These are phyloP conservation scores for Notothenia rossii DNA, from an alignment of 2,113 vertebrate genomes.

Conservation along the genomic window DNA sequence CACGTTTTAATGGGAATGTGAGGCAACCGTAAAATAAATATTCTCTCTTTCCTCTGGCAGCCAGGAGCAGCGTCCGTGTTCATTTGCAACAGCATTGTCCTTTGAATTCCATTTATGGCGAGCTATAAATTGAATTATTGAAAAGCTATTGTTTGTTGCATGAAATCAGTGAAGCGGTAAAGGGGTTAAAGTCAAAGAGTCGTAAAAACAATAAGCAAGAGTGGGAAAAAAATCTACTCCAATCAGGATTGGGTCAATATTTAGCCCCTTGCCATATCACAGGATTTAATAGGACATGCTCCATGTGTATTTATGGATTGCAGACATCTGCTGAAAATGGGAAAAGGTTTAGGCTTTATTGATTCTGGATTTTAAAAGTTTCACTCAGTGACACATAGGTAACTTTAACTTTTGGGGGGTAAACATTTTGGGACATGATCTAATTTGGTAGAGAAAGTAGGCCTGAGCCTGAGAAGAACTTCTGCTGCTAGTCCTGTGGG, in stretches of 20 bases:
- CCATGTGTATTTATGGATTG: slow-evolving; percentile 82
- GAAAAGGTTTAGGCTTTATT: slow-evolving; percentile 65
- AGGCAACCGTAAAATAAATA: slow-evolving; percentile 78
- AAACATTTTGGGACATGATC: slow-evolving; percentile 66
- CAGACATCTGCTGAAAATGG: slow-evolving; percentile 72
- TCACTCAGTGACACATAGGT: slow-evolving; percentile 62
- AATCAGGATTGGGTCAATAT: slow-evolving; percentile 81
- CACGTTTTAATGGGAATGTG: slow-evolving; percentile 80
- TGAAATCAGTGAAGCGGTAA: slow-evolving; percentile 82
- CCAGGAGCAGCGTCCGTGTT: slow-evolving; percentile 65
- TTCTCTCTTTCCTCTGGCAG: slow-evolving; percentile 64
- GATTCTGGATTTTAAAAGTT: slow-evolving; percentile 70
- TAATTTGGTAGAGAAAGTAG: slow-evolving; percentile 72
- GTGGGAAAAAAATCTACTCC: slow-evolving; percentile 75
- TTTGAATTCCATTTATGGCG: slow-evolving; percentile 80
- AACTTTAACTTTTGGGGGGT: slow-evolving; percentile 60
- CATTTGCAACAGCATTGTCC: slow-evolving; percentile 72
- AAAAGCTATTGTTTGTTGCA: slow-evolving; percentile 81
- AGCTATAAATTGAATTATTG: slow-evolving; percentile 84
- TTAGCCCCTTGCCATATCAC: slow-evolving; percentile 72
- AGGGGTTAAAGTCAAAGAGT: slow-evolving; percentile 81
- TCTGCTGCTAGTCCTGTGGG: slow-evolving; percentile 46
- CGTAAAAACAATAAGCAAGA: slow-evolving; percentile 82
- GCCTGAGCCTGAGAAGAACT: slow-evolving; percentile 54
- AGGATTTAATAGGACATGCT: slow-evolving; percentile 83